Evolutionary conservation across 2,888 invertebrate species (phyloP).

Genomic region (Idaea dimidiata): DNA sequence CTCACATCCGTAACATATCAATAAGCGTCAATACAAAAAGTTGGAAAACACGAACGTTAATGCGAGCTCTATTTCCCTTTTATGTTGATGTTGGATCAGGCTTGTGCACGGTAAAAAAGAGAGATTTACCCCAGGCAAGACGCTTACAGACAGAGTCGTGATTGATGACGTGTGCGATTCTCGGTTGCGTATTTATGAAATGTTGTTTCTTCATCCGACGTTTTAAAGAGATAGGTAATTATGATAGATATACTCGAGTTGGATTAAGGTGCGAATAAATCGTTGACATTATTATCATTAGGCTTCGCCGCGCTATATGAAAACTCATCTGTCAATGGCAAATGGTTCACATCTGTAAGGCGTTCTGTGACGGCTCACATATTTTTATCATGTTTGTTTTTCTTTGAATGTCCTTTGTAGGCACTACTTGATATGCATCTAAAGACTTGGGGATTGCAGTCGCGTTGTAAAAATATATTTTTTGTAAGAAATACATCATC

Average conservation of each 20-base stretch:
- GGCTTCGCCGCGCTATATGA: too few relatives aligned
- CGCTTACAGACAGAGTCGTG: constrained; percentile 37
- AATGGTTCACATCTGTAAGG: too few relatives aligned
- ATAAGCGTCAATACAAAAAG: constrained; percentile 21
- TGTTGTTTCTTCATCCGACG: neutral
- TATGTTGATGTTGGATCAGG: constrained; percentile 31
- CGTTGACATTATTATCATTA: too few relatives aligned
- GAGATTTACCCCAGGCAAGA: constrained; percentile 49
- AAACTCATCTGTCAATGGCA: too few relatives aligned
- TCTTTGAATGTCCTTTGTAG: too few relatives aligned
- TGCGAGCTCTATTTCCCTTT: constrained; percentile 26
- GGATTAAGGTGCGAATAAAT: too few relatives aligned
- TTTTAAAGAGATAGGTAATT: neutral
- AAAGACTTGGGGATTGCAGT: too few relatives aligned
- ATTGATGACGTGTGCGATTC: constrained; percentile 44
- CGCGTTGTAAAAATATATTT: too few relatives aligned
- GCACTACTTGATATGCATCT: too few relatives aligned
- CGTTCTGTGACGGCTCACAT: too few relatives aligned
- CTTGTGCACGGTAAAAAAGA: constrained; percentile 45
- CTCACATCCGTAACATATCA: neutral
- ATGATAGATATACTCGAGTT: neutral
- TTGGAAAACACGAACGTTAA: constrained; percentile 24
- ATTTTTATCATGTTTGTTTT: too few relatives aligned
- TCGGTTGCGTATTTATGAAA: constrained; percentile 9
- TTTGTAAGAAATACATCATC: too few relatives aligned